Base-by-base conservation (phyloP, 2,888 invertebrate species). In the Epicampocera succincta region DNA sequence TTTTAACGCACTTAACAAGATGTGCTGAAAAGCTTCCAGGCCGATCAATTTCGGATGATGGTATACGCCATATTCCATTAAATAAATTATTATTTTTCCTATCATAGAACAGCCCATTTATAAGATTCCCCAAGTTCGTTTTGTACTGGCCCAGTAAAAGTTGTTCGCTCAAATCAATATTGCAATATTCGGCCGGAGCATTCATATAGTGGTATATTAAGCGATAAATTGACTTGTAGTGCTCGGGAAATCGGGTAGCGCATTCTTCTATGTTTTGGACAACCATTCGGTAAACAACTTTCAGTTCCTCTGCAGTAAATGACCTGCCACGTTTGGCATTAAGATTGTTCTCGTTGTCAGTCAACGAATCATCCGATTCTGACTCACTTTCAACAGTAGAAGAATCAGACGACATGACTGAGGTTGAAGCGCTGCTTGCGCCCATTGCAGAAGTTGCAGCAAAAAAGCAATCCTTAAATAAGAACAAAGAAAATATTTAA, bases 31-130 rank as follows among this genome's bases (percentile, higher is more conserved):
- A 96, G 84, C 97, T 96, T 3, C 98, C 98, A 0, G 97, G 95
- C 80, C 98, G 93, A 88, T 98, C 98, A 50, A 98, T 95, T 92
- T 99, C 98, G 77, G 93, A 93, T 1, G 95, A 93, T 0, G 97
- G 98, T 88, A 97, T 97, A 85, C 97, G 93, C 98, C 98, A 98
- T 74, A 98, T 95, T 60, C 97, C 96, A 91, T 97, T 96, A 86
- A 98, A 98, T 87, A 98, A 97, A 90, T 98, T 98, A 19, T 93
- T 94, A 69, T 93, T 93, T 90, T 96, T 98, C 65, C 96, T 93
- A 86, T 98, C 97, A 44, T 94, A 93, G 89, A 98, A 98, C 13
- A 98, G 92, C 11, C 98, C 98, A 85, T 93, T 94, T 63, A 96
- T 93, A 83, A 94, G 93, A 88, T 94, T 93, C 13, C 93, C 93